phyloP scores from a whole-genome alignment of 2,113 vertebrate species.

The Ammodytes dubius region DNA sequence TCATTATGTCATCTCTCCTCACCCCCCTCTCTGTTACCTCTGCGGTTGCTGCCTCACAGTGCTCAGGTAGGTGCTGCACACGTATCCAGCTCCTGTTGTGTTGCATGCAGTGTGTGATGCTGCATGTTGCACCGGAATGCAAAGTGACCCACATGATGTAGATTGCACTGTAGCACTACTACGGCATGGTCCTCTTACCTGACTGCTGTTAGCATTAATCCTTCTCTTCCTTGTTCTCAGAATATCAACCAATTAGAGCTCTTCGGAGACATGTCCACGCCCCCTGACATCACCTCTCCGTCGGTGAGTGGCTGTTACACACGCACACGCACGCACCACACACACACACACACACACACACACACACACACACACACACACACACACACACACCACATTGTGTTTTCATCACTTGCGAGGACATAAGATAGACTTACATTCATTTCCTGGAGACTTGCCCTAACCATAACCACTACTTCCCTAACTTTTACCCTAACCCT shows the following conservation, averaged over 20 bases:
- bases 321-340: neutral
- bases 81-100: conserved; percentile 27
- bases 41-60: conserved; percentile 53
- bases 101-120: conserved; percentile 69
- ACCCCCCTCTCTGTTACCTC: conserved; percentile 43
- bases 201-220: conserved; percentile 10
- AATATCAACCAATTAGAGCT: conserved; percentile 99
- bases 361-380: neutral
- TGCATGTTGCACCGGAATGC: conserved; percentile 66
- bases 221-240: conserved; percentile 80
- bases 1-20: conserved; percentile 73
- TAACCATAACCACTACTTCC: too few relatives aligned
- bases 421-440: too few relatives aligned
- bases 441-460: too few relatives aligned
- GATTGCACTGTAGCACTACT: neutral
- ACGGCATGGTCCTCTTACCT: neutral
- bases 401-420: too few relatives aligned
- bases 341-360: too few relatives aligned
- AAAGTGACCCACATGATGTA: conserved; percentile 1
- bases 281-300: conserved; percentile 97
- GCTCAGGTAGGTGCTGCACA: conserved; percentile 72
- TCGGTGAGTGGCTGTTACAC: conserved; percentile 88
- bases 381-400: too few relatives aligned
- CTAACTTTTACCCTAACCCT: too few relatives aligned
- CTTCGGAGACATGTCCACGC: conserved; percentile 99